phyloP scores from a whole-genome alignment of 2,888 invertebrate species.

The Tachina grossa region DNA sequence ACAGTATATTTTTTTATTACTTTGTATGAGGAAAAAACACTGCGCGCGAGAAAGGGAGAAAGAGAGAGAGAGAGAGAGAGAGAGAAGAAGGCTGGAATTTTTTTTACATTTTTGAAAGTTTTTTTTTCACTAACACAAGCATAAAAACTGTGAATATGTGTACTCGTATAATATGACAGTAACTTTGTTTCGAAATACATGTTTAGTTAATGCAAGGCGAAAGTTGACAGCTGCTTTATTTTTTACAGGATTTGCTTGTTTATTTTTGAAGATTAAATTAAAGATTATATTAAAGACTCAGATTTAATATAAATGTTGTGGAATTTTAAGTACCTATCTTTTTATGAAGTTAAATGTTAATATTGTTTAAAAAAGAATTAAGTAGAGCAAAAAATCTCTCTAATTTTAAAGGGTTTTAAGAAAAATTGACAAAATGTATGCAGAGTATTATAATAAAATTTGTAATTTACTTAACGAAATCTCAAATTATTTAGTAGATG shows the following conservation, averaged over 20 bases:
- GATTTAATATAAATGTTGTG: constrained; percentile 24
- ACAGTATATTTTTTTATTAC: constrained; percentile 4
- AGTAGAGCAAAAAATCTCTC: not conserved
- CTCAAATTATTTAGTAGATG: no score
- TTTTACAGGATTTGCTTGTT: constrained; percentile 5
- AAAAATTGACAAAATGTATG: no score
- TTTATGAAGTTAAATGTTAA: not conserved
- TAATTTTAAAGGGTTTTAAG: no score
- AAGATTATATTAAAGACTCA: constrained; percentile 29
- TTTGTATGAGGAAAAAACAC: constrained; percentile 32
- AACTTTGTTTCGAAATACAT: constrained; percentile 32
- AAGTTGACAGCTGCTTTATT: constrained; percentile 66
- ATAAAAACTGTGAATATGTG: not conserved
- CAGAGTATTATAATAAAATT: no score
- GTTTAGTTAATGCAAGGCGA: constrained; percentile 62
- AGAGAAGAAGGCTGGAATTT: not conserved
- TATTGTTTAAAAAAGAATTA: not conserved
- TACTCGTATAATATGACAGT: not conserved
- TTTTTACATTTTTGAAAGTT: constrained; percentile 1
- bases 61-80: not conserved
- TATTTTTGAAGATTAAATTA: constrained; percentile 34
- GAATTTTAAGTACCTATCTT: not conserved
- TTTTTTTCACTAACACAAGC: not conserved
- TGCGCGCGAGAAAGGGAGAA: not conserved
- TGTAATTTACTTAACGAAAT: no score